Evolutionary conservation across 2,888 invertebrate species (phyloP), one percentile per base, ranked within the genome.

Genomic region (Tethea ocularis): DNA sequence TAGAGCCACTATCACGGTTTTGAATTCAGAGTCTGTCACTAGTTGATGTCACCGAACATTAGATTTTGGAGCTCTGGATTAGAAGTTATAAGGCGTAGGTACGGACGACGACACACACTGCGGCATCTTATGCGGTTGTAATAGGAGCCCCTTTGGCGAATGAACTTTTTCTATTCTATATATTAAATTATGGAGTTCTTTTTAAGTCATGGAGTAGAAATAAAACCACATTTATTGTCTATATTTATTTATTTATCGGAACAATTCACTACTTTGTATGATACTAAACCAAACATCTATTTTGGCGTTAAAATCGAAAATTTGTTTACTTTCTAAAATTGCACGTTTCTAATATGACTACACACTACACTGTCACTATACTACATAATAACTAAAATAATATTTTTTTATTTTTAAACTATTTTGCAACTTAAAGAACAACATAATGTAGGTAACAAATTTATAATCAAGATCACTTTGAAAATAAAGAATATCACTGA

Each of bases 231-330:
- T 60, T 60, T 74, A 67, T 67, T 72, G 74, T 80, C 78, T 75
- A 79, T 78, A 80, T 81, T 82, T 84, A 83, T 88, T 86, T 77
- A 87, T 87, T 87, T 79, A 88, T 87, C 83, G 77, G 81, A 91
- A 91, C 89, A 91, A 88, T 91, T 91, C 80, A 87, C 91, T 92
- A 91, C 84, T 89, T 88, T 89, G 88, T 88, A 88, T 33, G 33
- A 33, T 87, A 87, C 83, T 78, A 87, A 84, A 85, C 91, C 88
- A 91, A 91, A 84, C 78, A 81, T 63, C 72, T 74, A 77, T 86
- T 88, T 88, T 91, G 90, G 91, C 87, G 83, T 87, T 86, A 83
- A 86, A 83, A 82, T 84, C 75, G 82, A 79, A 82, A 79, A 78
- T 75, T 76, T 76, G 67, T 80, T 83, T 88, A 91, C 69, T 67